Base-by-base conservation (phyloP, 2,797 vertebrate species). In the Acrocephalus scirpaceus region DNA sequence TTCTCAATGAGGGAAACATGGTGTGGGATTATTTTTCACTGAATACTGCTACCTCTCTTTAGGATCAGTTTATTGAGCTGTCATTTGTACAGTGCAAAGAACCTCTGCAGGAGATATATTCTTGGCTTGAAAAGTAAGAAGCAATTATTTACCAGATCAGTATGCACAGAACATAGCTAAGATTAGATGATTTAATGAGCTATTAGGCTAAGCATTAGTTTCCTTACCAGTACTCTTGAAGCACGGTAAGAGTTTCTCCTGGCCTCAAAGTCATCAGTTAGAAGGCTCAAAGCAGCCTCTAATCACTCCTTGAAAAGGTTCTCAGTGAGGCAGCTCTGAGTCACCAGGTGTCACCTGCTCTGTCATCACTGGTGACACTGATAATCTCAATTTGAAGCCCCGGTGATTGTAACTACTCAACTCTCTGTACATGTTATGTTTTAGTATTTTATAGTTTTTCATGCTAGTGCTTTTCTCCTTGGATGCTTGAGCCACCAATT, bases 201-300 rank as follows among this genome's bases (percentile, higher is more conserved):
- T 7, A 2, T 78, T 45, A 65, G 13, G 32, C 8, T 85, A 70
- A 70, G 13, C n/a, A 64, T n/a, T 70, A n/a, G 2, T 71, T 88
- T 83, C 21, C 25, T 67, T 16, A 26, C 14, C 10, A 51, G 2
- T n/a, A 42, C 9, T 20, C 8, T 44, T 32, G 50, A 66, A 25
- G 17, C 9, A 84, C 0, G 0, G 4, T 1, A 20, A 42, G 9
- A 62, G 4, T 65, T 25, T 53, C 27, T 86, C 30, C 11, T 65
- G 32, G 13, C 10, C 32, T 30, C 38, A 42, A 3, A 38, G 32
- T 4, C 5, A 3, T 54, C n/a, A 66, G 13, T 20, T 34, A 81
- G 45, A 44, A 84, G 38, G 34, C 2, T 8, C 16, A 83, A 36
- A 17, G 16, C 9, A 71, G 18, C 10, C 6, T 32, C 13, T 21